Conservation (phyloP, 1,140 invertebrate genomes). For the Lepidostoma basale region DNA sequence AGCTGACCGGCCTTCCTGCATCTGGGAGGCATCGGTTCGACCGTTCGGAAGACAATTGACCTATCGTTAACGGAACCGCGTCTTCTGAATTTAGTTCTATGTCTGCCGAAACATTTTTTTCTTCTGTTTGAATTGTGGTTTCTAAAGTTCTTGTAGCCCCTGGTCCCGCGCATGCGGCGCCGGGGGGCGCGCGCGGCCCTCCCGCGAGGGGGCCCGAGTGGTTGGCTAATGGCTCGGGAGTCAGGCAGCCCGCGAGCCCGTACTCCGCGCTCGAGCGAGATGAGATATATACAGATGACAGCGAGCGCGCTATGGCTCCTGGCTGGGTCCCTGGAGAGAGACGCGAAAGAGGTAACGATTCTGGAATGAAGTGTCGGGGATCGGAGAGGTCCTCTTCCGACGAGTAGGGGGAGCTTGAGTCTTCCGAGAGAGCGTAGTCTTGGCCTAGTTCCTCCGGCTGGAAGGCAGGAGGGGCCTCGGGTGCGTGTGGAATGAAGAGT, state of each 20-base stretch:
- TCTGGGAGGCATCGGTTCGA: neutral
- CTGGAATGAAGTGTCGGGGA: conserved; percentile 16
- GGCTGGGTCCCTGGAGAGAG: neutral
- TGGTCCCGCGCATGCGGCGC: neutral
- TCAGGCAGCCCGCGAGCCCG: neutral
- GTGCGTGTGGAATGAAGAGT: conserved; percentile 15
- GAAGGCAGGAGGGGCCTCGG: neutral
- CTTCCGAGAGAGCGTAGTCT: neutral
- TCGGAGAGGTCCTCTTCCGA: neutral
- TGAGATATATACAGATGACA: conserved; percentile 10
- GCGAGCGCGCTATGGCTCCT: neutral
- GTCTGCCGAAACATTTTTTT: neutral
- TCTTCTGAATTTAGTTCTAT: neutral
- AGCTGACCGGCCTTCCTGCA: neutral
- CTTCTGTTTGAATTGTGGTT: neutral
- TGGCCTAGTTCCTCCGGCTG: neutral
- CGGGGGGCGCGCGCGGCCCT: neutral
- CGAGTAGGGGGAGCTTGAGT: too few species aligned
- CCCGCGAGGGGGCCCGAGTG: neutral
- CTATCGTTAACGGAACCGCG: neutral
- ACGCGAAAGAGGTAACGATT: conserved; percentile 11
- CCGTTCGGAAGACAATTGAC: neutral
- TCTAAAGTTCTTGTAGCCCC: neutral
- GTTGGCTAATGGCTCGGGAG: neutral
- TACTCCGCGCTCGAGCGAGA: neutral